Evolutionary conservation across 2,797 vertebrate genomes (phyloP), one percentile per base, ranked within the genome.

Genomic region (Myripristis murdjan): DNA sequence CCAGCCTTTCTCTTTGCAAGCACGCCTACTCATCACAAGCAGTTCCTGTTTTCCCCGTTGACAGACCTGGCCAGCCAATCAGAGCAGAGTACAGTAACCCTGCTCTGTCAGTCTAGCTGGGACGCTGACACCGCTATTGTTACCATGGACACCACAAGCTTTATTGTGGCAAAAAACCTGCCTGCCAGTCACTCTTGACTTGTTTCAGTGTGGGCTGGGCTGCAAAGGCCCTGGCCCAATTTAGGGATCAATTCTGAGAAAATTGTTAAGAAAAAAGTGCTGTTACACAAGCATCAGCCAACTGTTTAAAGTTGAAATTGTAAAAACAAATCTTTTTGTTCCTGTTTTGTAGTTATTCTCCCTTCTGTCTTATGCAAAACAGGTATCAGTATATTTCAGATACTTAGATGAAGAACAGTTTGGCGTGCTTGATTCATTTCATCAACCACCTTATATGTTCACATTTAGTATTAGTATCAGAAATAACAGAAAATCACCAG

Each of bases 11-110:
- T 78, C 81, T 91, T 91, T 93, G 89, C 90, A 91, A 92, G 91
- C 89, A 90, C 93, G 89, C 93, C 94, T 89, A 95, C 94, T 95
- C 90, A 39, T 81, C 83, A 85, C 72, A 90, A 79, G 82, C 84
- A 87, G 93, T 95, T 95, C 95, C 94, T 95, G 95, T 95, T 95
- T 95, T 95, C 92, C 82, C 88, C 85, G 81, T 86, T 91, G 88
- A 93, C 87, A 87, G 84, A 73, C 83, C 41, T 48, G 64, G 54
- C 43, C 77, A 90, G 87, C 94, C 93, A 94, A 93, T 95, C 88
- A 89, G 78, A 87, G 79, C 65, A 56, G 60, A 72, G 83, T 52
- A 82, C 53, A 90, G 79, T 88, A 87, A 93, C 90, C 53, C 74
- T 53, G 66, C 87, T 79, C 78, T 68, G 70, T 88, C 84, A 91